phyloP scores from a whole-genome alignment of 2,113 vertebrate species.

The Mesitornis unicolor region DNA sequence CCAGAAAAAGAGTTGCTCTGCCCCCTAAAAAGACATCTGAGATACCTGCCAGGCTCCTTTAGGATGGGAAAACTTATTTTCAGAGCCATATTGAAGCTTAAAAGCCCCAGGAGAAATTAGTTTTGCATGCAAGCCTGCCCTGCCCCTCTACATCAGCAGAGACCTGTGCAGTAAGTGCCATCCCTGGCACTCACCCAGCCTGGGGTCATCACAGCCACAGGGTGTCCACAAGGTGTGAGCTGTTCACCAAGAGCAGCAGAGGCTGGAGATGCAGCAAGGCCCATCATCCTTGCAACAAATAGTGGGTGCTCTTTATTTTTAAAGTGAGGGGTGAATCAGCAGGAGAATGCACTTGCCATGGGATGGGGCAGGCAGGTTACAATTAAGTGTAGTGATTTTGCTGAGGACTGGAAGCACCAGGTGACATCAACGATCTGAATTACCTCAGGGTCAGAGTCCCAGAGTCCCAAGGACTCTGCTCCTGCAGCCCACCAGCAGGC shows the following conservation, averaged over 20 bases:
- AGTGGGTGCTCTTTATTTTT: neutral
- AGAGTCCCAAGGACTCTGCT: neutral
- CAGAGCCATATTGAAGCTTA: neutral
- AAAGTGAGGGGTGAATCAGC: neutral
- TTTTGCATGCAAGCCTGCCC: neutral
- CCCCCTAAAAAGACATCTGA: neutral
- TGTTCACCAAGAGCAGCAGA: neutral
- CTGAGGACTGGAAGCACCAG: neutral
- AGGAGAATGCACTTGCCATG: neutral
- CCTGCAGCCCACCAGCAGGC: neutral
- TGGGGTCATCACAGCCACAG: accelerated
- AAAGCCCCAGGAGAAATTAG: neutral
- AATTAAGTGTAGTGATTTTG: neutral
- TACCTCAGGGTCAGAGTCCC: neutral
- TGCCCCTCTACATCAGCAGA: neutral
- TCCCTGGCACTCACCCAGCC: neutral
- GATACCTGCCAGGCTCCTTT: neutral
- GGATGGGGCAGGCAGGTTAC: neutral
- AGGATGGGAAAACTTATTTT: neutral
- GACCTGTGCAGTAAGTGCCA: neutral
- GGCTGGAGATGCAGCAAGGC: neutral
- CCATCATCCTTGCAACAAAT: accelerated
- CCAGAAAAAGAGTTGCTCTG: neutral
- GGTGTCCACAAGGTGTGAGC: accelerated
- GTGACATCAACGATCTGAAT: neutral